Conservation (phyloP, 2,113 vertebrate genomes). For the Apeltes quadracus region DNA sequence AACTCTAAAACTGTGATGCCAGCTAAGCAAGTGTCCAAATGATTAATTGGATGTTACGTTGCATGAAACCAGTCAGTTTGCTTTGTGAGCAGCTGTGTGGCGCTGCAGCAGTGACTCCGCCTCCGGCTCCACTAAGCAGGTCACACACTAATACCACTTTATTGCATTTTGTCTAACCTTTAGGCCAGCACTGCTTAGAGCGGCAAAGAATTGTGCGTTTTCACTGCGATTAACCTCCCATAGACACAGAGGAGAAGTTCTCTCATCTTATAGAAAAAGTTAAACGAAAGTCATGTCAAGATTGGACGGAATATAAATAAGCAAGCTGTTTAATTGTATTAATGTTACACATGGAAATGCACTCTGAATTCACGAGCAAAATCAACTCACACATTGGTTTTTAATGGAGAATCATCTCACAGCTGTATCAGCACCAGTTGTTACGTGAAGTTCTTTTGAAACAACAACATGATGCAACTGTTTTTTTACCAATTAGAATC, state of each 20-base stretch:
- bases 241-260: slow-evolving; percentile 16
- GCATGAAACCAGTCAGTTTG: not conserved
- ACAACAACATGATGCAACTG: not conserved
- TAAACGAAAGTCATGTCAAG: not conserved
- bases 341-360: not conserved
- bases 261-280: not conserved
- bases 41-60: slow-evolving; percentile 5
- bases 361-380: not conserved
- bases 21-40: not conserved
- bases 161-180: slow-evolving; percentile 53
- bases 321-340: too few relatives aligned
- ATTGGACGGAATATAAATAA: not conserved
- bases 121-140: slow-evolving; percentile 27
- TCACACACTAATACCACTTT: slow-evolving; percentile 48
- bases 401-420: not conserved
- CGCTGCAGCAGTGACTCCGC: slow-evolving; percentile 8
- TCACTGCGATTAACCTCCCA: slow-evolving; percentile 36
- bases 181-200: slow-evolving; percentile 34
- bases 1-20: not conserved
- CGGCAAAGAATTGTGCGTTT: slow-evolving; percentile 50
- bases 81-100: not conserved
- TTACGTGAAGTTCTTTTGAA: not conserved
- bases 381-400: not conserved
- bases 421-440: not conserved
- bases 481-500: not conserved